Evolutionary conservation across 2,797 vertebrate genomes (phyloP).

Genomic region (Mus spretus): DNA sequence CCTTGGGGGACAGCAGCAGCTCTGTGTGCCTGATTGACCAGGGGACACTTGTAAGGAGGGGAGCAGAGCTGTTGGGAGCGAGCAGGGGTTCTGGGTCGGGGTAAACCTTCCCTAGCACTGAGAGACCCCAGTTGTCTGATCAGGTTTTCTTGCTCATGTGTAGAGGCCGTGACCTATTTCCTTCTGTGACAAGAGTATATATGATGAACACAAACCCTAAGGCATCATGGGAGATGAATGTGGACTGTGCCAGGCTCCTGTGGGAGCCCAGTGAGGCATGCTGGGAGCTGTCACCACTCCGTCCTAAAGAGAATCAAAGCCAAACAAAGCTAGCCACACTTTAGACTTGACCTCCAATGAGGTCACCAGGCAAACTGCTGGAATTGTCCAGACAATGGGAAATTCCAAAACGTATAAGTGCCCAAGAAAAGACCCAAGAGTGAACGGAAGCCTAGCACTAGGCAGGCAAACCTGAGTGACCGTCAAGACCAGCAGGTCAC

Average conservation of each 20-base stretch:
- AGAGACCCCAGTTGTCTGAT: not conserved
- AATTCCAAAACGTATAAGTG: not conserved
- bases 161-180: not conserved
- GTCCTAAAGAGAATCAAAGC: not conserved
- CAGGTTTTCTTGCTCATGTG: not conserved
- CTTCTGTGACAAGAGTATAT: not conserved
- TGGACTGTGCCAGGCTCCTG: fast-evolving
- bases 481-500: fast-evolving
- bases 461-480: not conserved
- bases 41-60: not conserved
- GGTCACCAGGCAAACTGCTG: not conserved
- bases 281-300: not conserved
- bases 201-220: not conserved
- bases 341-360: not conserved
- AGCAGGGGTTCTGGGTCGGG: fast-evolving
- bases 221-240: not conserved
- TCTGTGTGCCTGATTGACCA: not conserved
- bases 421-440: not conserved
- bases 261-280: fast-evolving
- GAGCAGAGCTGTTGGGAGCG: not conserved
- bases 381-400: not conserved
- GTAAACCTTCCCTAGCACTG: not conserved
- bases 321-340: not conserved
- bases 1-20: not conserved
- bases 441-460: not conserved